Base-by-base conservation (phyloP, 2,888 invertebrate species). In the Drosophila hamatofila region DNA sequence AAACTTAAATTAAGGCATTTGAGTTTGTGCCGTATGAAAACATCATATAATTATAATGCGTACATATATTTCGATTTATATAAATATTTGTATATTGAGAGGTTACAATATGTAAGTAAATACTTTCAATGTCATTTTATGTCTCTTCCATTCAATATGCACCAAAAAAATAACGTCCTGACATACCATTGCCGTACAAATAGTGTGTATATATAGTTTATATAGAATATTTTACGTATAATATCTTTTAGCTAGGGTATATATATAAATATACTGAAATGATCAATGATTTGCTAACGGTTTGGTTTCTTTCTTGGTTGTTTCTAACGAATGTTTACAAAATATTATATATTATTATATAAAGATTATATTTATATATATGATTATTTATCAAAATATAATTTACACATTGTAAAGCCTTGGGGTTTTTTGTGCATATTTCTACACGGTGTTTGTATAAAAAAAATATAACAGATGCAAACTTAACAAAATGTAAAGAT, bases 401-500 rank as follows among this genome's bases (percentile, higher is more conserved):
- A 61, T 66, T 66, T 76, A 77, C 60, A 76, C 52, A 68, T 69
- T 70, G 67, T 82, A 82, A 80, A 80, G 80, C 80, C 72, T 81
- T 79, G 73, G 66, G 69, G 21, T 71, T 80, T 81, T 81, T 85
- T 89, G 86, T 86, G 89, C 89, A 78, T 55, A 46, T 88, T 86
- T 89, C 78, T 89, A 86, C 85, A 86, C 81, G 70, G 83, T 85
- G 84, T 70, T 68, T 68, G 39, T 68, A 62, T 68, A 51, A 55
- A 71, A 58, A 52, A 55, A 71, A 58, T 49, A 64, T 35, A 74
- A 58, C 21, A 21, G 3, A 39, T 37, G 27, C 16, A 60, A 61
- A 42, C 46, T 37, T 27, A 67, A 75, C 63, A 68, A 75, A 66
- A 51, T 63, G n/a, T 54, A 51, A 59, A 66, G 23, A 1, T 55